Evolutionary conservation across 2,888 invertebrate species (phyloP), one percentile per base, ranked within the genome.

Genomic region (Loripinus fragilis): DNA sequence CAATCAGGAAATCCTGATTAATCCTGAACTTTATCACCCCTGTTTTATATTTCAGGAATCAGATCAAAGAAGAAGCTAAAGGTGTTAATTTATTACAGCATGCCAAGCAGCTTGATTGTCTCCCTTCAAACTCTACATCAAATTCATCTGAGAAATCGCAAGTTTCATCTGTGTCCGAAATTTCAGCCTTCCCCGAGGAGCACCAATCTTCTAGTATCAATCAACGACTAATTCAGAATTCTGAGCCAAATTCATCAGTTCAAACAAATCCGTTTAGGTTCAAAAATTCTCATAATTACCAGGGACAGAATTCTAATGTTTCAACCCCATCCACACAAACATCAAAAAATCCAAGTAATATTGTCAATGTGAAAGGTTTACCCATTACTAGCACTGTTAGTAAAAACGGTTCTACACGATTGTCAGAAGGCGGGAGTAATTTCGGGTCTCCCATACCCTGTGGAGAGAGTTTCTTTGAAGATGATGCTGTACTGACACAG

Each of bases 381-480:
- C 60, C 60, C 17, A 17, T 60, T 60, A 60, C 60, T 17, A 60
- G 60, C 17, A 60, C 60, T n/a, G 60, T 60, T 17, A 60, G 60
- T 28, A 60, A 60, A 60, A 68, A 45, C 23, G 48, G 30, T 15
- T 28, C 28, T 3, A 0, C 23, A 15, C 23, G 48, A 35, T 41
- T 28, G 25, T 55, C 67, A 28, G 67, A 74, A n/a, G 20, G 48
- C 3, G 35, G 38, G 7, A 10, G 52, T 23, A 73, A 68, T 65
- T 75, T 86, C n/a, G 85, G 82, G 5, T 89, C 90, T 0, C 88
- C 89, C 10, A 87, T 91, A 66, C 91, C 91, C 0, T 91, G 92
- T 85, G 92, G 92, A 8, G 91, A 93, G 25, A 92, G 92, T 75
- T 93, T 93, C 84, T 92, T 91, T 85, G 91, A 92, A 60, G 90